These are phyloP conservation scores for Syritta pipiens DNA, from an alignment of 2,888 invertebrate genomes.

Conservation along the genomic window DNA sequence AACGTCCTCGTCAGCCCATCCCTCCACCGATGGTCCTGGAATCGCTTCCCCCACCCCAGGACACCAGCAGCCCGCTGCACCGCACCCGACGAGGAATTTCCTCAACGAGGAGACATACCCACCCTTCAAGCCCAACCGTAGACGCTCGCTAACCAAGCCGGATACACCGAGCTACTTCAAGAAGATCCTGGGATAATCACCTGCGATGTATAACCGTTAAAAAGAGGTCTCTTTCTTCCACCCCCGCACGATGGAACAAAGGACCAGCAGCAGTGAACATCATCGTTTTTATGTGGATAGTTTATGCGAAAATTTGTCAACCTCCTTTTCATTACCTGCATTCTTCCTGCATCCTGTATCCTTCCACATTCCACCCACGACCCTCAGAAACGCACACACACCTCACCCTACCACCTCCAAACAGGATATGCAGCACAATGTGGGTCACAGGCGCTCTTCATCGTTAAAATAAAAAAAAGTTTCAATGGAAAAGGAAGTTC, in stretches of 20 bases:
- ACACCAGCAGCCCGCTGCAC: conserved; percentile 65
- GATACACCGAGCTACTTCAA: conserved; percentile 79
- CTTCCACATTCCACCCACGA: too few relatives aligned
- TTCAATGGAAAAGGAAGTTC: conserved; percentile 13
- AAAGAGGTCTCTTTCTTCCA: conserved; percentile 25
- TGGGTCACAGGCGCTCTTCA: background rate
- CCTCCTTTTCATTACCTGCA: conserved; percentile 56
- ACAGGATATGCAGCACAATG: background rate
- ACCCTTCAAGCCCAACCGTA: conserved; percentile 78
- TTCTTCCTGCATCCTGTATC: conserved; percentile 36
- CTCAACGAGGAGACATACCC: conserved; percentile 78
- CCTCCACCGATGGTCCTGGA: conserved; percentile 34
- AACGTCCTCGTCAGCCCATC: conserved; percentile 13
- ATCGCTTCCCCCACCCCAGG: conserved; percentile 32
- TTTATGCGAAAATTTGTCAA: conserved; percentile 55
- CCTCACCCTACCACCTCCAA: background rate
- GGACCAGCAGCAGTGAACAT: too few relatives aligned
- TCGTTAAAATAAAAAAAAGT: background rate
- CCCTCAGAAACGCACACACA: too few relatives aligned
- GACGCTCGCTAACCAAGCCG: conserved; percentile 78
- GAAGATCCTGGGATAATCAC: conserved; percentile 78
- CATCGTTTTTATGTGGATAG: conserved; percentile 15
- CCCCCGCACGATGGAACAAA: too few relatives aligned
- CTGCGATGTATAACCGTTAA: conserved; percentile 45
- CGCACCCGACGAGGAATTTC: conserved; percentile 75